A percentile compares a stretch with the other conserved stretches of the same genome.
Evolutionary conservation across 2,888 invertebrate genomes (phyloP).

Genomic region (Acanthoscelides obtectus): DNA sequence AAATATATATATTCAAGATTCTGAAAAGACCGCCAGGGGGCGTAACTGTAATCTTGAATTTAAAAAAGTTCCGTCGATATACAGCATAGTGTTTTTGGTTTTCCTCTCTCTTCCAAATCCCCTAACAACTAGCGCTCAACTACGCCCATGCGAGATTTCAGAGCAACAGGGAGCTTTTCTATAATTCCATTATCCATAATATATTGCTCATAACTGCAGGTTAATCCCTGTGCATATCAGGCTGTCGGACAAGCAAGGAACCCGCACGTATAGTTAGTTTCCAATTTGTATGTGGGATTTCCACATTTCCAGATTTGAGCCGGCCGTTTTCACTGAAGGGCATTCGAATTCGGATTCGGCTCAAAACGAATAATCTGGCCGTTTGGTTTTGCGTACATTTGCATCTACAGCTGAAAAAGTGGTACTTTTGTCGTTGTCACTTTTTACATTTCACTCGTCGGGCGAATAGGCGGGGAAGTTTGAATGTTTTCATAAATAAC

Average conservation of each 20-base stretch:
- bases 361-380: background rate
- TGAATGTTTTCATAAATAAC: too few relatives aligned
- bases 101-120: too few relatives aligned
- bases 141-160: background rate
- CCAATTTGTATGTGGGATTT: background rate
- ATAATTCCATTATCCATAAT: background rate
- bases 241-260: background rate
- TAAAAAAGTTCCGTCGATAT: too few relatives aligned
- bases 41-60: too few relatives aligned
- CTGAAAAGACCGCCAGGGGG: too few relatives aligned
- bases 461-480: too few relatives aligned
- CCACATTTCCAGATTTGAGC: background rate
- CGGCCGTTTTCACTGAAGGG: background rate
- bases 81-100: too few relatives aligned
- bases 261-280: background rate
- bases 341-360: background rate
- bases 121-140: background rate
- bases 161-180: background rate
- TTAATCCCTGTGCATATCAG: background rate
- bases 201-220: background rate
- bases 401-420: background rate
- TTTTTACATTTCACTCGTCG: too few relatives aligned
- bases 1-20: too few relatives aligned
- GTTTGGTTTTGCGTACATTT: background rate
- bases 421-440: too few relatives aligned